Conservation (phyloP, 1,140 invertebrate species). For the Trigoniulus corallinus region DNA sequence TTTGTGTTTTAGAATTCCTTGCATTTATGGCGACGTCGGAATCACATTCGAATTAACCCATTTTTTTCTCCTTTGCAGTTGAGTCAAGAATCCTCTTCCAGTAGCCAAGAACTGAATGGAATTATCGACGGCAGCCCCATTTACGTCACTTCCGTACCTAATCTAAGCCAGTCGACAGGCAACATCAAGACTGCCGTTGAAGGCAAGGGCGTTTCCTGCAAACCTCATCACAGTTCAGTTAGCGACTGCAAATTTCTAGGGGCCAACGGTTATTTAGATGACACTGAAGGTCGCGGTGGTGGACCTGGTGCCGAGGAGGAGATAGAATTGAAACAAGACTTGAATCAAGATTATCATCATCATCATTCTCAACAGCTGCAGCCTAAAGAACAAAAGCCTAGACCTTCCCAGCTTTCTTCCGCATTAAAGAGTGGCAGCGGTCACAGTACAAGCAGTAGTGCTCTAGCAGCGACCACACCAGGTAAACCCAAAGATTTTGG, state of each 20-base stretch:
- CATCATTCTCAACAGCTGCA: not conserved
- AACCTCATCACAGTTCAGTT: conserved; percentile 16
- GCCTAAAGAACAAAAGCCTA: no score
- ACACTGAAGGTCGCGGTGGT: not conserved
- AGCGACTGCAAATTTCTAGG: conserved; percentile 16
- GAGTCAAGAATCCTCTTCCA: conserved; percentile 40
- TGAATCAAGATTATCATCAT: not conserved
- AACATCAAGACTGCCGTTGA: not conserved
- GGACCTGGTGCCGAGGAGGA: conserved; percentile 13
- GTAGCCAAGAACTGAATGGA: conserved; percentile 45
- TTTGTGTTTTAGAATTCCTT: no score
- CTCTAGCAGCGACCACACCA: no score
- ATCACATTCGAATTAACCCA: no score
- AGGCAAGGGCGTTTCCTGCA: not conserved
- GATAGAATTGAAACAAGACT: conserved; percentile 20
- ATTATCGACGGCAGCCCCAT: conserved; percentile 49
- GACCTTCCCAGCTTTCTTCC: no score
- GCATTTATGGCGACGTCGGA: no score
- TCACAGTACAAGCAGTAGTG: not conserved
- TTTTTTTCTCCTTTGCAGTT: conserved; percentile 35
- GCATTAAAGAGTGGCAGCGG: not conserved
- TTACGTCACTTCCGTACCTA: conserved; percentile 53
- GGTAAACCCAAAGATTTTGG: no score
- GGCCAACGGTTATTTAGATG: conserved; percentile 16
- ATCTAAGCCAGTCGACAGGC: conserved; percentile 28